A percentile compares a stretch with the other conserved stretches of the same genome.
Conservation (phyloP, 2,113 vertebrate genomes). For the Mus pahari region DNA sequence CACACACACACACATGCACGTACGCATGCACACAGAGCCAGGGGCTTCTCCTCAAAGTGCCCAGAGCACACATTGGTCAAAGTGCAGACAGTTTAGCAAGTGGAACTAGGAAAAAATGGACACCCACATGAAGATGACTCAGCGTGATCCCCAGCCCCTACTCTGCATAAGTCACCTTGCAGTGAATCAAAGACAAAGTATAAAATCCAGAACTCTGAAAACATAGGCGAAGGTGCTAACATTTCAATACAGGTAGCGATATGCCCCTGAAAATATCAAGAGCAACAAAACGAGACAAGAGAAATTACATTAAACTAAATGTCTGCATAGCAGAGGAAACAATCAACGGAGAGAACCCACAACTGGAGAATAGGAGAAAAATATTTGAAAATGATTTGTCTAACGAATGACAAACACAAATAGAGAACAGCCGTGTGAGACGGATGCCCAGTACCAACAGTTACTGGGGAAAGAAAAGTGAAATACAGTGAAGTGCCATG, state of each 20-base stretch:
- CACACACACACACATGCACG: no score
- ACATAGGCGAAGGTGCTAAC: not conserved
- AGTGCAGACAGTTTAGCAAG: not conserved
- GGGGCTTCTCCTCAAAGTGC: not conserved
- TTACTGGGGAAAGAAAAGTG: not conserved
- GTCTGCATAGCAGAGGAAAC: not conserved
- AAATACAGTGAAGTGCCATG: not conserved
- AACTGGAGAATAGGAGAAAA: no score
- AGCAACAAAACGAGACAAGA: not conserved
- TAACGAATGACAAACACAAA: not conserved
- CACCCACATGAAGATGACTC: not conserved
- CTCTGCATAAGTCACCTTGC: not conserved
- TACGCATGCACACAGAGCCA: not conserved
- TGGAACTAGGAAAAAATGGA: not conserved
- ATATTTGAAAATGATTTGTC: not conserved
- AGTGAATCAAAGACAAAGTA: not conserved
- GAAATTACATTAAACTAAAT: not conserved
- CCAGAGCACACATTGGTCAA: not conserved
- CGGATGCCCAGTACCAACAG: not conserved
- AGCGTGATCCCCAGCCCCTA: not conserved
- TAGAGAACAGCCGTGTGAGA: not conserved
- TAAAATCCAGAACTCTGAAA: not conserved
- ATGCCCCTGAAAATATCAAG: not conserved
- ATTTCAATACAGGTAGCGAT: not conserved
- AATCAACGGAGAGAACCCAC: no score